Evolutionary conservation across 2,888 invertebrate species (phyloP), one percentile per base, ranked within the genome.

Genomic region (Melikaiella ostensackeni): DNA sequence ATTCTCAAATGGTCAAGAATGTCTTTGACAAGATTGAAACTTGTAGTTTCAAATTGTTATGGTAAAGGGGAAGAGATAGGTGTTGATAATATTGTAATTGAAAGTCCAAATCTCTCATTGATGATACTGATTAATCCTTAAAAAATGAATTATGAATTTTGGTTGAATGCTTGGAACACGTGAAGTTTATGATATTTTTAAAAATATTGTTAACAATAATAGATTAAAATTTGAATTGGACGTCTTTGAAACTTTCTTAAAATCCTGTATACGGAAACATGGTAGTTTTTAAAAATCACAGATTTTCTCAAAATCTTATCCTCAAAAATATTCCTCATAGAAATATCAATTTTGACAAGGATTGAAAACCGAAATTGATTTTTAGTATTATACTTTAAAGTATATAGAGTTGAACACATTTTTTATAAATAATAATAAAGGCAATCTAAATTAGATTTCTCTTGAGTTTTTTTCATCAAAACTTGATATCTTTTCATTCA

Each of bases 41-140:
- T 42, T 64, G 27, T 24, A 27, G 50, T 70, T 50, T 33, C n/a
- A 11, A 27, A 50, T 30, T 50, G 11, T 21, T 55, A 30, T n/a
- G n/a, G n/a, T 9, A 16, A 70, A 50, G n/a, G 27, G 70, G 70
- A 70, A 70, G 70, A 70, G n/a, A 33, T 50, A 19, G 30, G 30
- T 46, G 27, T 50, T 27, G 27, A 66, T 1, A 24, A 42, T 38
- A 46, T 42, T 66, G 19, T 50, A 50, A 46, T 70, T 50, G 27
- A 30, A 70, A 70, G 70, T 70, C 70, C n/a, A 33, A 70, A n/a
- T 27, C 50, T 70, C 70, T 70, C 70, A 50, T 33, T 27, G 42
- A 33, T 33, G 27, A 66, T 50, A 27, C 42, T 50, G 2, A 11
- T 24, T 24, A 42, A 30, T 50, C 42, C 30, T n/a, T 30, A 50